A percentile compares a stretch with the other conserved stretches of the same genome.
phyloP scores from a whole-genome alignment of 2,888 invertebrate species.

The Suillia variegata region DNA sequence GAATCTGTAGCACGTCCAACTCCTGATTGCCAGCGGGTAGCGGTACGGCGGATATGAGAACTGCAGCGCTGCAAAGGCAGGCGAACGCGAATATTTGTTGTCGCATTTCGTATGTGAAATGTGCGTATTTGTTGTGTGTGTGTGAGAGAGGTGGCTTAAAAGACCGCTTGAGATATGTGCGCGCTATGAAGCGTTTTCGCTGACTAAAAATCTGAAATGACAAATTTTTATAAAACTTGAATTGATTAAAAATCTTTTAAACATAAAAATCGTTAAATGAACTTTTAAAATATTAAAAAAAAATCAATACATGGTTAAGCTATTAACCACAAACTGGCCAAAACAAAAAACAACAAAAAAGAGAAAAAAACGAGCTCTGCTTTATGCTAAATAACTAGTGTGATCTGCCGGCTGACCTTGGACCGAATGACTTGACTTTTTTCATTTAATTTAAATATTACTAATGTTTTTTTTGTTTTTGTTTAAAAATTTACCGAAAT shows the following conservation, averaged over 20 bases:
- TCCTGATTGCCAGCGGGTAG: conserved; percentile 54
- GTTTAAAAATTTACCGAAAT: too few relatives aligned
- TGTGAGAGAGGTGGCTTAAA: not conserved
- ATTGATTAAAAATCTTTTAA: too few relatives aligned
- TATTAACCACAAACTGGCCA: conserved; percentile 24
- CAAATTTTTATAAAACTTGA: not conserved
- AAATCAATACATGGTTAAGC: too few relatives aligned
- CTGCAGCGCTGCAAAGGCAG: conserved; percentile 47
- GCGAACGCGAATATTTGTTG: conserved; percentile 41
- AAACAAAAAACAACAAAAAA: conserved; percentile 15
- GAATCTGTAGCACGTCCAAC: conserved; percentile 59
- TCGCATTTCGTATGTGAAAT: conserved; percentile 39
- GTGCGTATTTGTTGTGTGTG: too few relatives aligned
- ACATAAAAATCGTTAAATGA: too few relatives aligned
- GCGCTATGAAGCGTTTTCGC: not conserved
- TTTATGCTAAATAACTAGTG: not conserved
- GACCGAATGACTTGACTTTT: conserved; percentile 4
- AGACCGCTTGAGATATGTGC: conserved; percentile 13
- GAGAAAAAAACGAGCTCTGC: not conserved
- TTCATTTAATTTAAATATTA: not conserved
- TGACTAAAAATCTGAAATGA: conserved; percentile 6
- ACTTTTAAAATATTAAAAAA: too few relatives aligned
- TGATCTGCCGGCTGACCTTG: conserved; percentile 11
- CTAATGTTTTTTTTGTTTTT: too few relatives aligned
- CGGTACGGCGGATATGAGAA: conserved; percentile 51